Evolutionary conservation across 2,113 vertebrate species (phyloP).

Genomic region (Ardeotis arabs): DNA sequence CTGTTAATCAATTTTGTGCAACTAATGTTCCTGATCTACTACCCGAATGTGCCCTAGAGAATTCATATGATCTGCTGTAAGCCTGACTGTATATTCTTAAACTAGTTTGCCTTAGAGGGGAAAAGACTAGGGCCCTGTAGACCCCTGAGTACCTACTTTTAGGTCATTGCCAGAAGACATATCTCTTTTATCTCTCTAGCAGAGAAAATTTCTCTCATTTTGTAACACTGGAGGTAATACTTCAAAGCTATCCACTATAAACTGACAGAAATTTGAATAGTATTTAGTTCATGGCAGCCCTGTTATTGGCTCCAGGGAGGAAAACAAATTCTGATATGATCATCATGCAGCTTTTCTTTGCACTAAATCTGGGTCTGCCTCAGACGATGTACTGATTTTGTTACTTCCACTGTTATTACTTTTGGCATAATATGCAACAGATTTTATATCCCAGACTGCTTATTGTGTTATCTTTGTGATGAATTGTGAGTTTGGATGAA

Average conservation of each 20-base stretch:
- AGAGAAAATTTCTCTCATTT: slow-evolving; percentile 40
- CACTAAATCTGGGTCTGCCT: not conserved
- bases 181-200: slow-evolving; percentile 32
- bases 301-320: not conserved
- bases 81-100: not conserved
- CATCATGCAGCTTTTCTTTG: not conserved
- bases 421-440: not conserved
- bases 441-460: not conserved
- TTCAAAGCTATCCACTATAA: slow-evolving; percentile 19
- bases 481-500: not conserved
- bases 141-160: not conserved
- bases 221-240: slow-evolving; percentile 2
- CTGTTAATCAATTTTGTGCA: slow-evolving; percentile 36
- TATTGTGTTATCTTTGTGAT: not conserved
- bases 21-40: not conserved
- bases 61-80: not conserved
- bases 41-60: not conserved
- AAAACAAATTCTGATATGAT: not conserved
- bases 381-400: not conserved
- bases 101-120: slow-evolving; percentile 6
- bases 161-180: not conserved
- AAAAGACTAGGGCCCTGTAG: slow-evolving; percentile 2
- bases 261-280: slow-evolving; percentile 11
- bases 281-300: not conserved
- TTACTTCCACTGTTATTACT: not conserved